These are phyloP conservation scores for Anas platyrhynchos DNA, from an alignment of 2,113 vertebrate genomes.

Conservation along the genomic window DNA sequence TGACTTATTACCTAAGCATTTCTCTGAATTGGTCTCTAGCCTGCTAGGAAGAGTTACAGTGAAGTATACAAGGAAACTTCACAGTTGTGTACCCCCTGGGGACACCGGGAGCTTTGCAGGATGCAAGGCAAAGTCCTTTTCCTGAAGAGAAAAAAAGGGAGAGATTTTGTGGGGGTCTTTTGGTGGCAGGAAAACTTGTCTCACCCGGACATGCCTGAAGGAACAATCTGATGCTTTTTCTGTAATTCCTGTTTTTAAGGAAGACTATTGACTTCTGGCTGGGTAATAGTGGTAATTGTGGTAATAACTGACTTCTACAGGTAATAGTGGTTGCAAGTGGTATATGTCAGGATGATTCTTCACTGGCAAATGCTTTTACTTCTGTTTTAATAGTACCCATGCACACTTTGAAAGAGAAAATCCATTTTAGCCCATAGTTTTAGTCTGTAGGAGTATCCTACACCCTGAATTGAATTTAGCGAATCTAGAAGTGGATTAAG, in stretches of 20 bases:
- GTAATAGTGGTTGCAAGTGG: background rate
- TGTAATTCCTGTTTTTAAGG: background rate
- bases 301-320: background rate
- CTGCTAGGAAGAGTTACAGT: background rate
- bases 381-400: background rate
- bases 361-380: background rate
- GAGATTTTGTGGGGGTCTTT: background rate
- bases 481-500: background rate
- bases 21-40: background rate
- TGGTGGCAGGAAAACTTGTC: background rate
- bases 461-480: too few relatives aligned
- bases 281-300: background rate
- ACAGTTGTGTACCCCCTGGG: accelerated
- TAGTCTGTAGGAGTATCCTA: background rate
- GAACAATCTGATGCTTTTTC: background rate
- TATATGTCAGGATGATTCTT: background rate
- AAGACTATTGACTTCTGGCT: background rate
- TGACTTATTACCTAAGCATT: background rate
- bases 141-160: background rate
- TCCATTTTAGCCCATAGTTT: background rate
- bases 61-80: background rate
- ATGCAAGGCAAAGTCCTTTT: background rate
- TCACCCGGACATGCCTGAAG: background rate
- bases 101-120: background rate
- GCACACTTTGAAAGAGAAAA: background rate